A percentile compares a stretch with the other conserved stretches of the same genome.
Evolutionary conservation across 2,888 invertebrate genomes (phyloP).

Genomic region (Falcaria lacertinaria): DNA sequence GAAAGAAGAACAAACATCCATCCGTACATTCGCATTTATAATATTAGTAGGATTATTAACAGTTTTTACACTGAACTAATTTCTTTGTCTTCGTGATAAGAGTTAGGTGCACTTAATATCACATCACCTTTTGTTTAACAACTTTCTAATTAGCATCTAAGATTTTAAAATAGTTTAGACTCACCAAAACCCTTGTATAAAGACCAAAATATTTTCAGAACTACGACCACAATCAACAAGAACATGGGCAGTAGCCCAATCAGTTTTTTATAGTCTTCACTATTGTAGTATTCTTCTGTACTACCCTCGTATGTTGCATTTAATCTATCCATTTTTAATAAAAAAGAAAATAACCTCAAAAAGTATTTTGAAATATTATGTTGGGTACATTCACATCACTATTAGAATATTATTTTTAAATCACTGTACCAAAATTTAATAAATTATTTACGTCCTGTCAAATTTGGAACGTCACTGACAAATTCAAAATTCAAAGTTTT

Average conservation of each 20-base stretch:
- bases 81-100: too few species aligned
- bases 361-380: constrained; percentile 3
- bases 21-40: too few species aligned
- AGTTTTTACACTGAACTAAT: too few species aligned
- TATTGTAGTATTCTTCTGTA: neutral
- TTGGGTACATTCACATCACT: too few species aligned
- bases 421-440: too few species aligned
- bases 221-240: constrained; percentile 45
- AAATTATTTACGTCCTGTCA: neutral
- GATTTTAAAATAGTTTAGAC: constrained; percentile 17
- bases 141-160: too few species aligned
- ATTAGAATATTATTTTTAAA: too few species aligned
- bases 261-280: constrained; percentile 18
- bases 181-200: constrained; percentile 52
- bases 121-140: too few species aligned
- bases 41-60: too few species aligned
- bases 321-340: constrained; percentile 24
- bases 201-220: constrained; percentile 53
- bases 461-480: neutral
- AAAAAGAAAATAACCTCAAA: neutral
- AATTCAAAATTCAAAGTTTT: neutral
- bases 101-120: too few species aligned
- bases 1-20: too few species aligned
- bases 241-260: constrained; percentile 50
- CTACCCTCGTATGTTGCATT: constrained; percentile 4